Base-by-base conservation (phyloP, 2,888 invertebrate species). In the Diplazon laetatorius region DNA sequence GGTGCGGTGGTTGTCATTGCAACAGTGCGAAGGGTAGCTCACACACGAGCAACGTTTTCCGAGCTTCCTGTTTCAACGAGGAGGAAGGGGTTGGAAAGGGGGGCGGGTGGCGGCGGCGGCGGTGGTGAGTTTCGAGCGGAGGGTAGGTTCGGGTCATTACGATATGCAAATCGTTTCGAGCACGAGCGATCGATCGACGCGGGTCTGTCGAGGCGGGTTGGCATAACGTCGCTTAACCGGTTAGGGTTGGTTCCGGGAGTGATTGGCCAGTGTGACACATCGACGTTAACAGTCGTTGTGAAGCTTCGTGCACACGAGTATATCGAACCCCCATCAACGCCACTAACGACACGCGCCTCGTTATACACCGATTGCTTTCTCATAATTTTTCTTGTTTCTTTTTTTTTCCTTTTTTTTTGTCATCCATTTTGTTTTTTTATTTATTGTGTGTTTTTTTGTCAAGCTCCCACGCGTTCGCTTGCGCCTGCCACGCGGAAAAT, bases 101-200 rank as follows among this genome's bases (percentile, higher is more conserved):
- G 30, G 2, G 30, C 30, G 30, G 6, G 30, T 5, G 30, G 30
- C 6, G n/a, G 30, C 30, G 30, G 30, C 4, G 30, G 30, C 30
- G 30, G 30, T 2, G 30, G 30, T 30, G 2, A n/a, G 42, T 69
- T 69, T 39, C n/a, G 52, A n/a, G n/a, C n/a, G n/a, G n/a, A n/a
- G 48, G 65, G 69, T 68, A 70, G 73, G 68, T 77, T 59, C 52
- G 81, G 85, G 87, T 89, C 89, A 89, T 90, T 90, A 90, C 87
- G 83, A 86, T 87, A 90, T 90, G 90, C 89, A 90, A 90, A 90
- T 90, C 85, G 85, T 80, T 76, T 6, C 81, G n/a, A n/a, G 81
- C 82, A 83, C 84, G 84, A 81, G 74, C 84, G 86, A 89, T 89
- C 89, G 88, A 89, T 89, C 30, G 30, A 30, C 6, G 86, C 86